Evolutionary conservation across 2,888 invertebrate species (phyloP).

Genomic region (Leucophora obtusa): DNA sequence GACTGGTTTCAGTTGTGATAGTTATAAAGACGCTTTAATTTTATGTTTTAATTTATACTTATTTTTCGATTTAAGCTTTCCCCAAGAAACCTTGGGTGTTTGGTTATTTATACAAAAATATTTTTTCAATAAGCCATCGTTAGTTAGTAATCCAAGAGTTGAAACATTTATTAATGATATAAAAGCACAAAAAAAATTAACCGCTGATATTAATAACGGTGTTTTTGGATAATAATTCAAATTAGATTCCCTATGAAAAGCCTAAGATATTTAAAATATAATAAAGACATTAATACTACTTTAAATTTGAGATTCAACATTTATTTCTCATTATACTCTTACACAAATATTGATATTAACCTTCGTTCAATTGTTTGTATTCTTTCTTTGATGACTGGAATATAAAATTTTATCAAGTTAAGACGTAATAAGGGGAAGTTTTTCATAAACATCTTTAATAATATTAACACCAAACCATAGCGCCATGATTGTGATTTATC

Average conservation of each 20-base stretch:
- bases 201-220: neutral
- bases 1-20: conserved; percentile 52
- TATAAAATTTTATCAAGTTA: too few relatives aligned
- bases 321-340: too few relatives aligned
- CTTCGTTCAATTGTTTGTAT: too few relatives aligned
- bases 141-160: conserved; percentile 33
- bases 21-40: conserved; percentile 40
- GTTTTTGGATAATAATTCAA: neutral
- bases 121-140: conserved; percentile 47
- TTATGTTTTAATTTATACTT: conserved; percentile 55
- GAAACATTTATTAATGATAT: conserved; percentile 35
- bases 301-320: too few relatives aligned
- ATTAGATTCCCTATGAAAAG: neutral
- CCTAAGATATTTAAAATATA: too few relatives aligned
- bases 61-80: conserved; percentile 50
- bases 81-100: conserved; percentile 27
- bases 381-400: too few relatives aligned
- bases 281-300: too few relatives aligned
- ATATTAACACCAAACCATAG: too few relatives aligned
- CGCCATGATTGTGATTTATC: too few relatives aligned
- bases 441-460: too few relatives aligned
- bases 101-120: conserved; percentile 55
- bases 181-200: neutral
- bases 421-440: too few relatives aligned
- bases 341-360: too few relatives aligned